These are phyloP conservation scores for Cydia fagiglandana DNA, from an alignment of 1,140 invertebrate species.

Conservation along the genomic window DNA sequence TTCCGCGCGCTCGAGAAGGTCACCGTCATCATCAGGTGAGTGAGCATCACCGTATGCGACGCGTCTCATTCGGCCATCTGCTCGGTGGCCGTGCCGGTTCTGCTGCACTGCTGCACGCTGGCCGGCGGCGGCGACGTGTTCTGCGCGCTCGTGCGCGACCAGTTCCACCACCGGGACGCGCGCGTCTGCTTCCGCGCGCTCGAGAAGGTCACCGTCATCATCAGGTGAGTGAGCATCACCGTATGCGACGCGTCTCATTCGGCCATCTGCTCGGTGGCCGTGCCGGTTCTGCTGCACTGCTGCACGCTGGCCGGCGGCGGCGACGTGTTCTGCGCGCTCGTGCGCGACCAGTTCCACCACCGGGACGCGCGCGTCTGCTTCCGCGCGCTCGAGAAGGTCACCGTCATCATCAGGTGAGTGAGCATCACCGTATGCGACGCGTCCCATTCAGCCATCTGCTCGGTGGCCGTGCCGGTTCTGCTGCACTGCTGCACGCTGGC, in stretches of 20 bases:
- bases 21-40: slow-evolving; percentile 88
- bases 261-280: slow-evolving; percentile 93
- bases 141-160: slow-evolving; percentile 95
- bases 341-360: slow-evolving; percentile 96
- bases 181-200: slow-evolving; percentile 94
- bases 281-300: slow-evolving; percentile 95
- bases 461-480: slow-evolving; percentile 93
- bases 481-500: slow-evolving; percentile 96
- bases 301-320: slow-evolving; percentile 94
- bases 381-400: slow-evolving; percentile 95
- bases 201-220: slow-evolving; percentile 94
- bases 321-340: slow-evolving; percentile 96
- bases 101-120: slow-evolving; percentile 96
- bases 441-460: slow-evolving; percentile 95
- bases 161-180: slow-evolving; percentile 96
- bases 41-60: slow-evolving; percentile 79
- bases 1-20: slow-evolving; percentile 97
- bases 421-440: too few relatives aligned
- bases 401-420: slow-evolving; percentile 87
- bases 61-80: slow-evolving; percentile 96
- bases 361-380: slow-evolving; percentile 94
- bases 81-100: slow-evolving; percentile 91
- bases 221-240: too few relatives aligned
- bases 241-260: slow-evolving; percentile 96
- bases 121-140: slow-evolving; percentile 96